phyloP scores from a whole-genome alignment of 2,888 invertebrate species.

The Idaea dimidiata region DNA sequence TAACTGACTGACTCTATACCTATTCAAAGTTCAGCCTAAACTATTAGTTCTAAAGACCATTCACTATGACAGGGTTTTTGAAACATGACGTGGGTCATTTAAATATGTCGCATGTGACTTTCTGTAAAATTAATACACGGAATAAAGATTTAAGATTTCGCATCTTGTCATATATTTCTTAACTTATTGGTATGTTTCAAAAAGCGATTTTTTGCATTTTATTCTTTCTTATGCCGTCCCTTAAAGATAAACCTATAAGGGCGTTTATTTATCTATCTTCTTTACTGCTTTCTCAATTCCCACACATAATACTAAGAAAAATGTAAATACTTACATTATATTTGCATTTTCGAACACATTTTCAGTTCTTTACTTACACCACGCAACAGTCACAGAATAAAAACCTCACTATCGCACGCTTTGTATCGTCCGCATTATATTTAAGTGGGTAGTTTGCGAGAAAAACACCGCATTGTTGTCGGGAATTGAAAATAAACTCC shows the following conservation, averaged over 20 bases:
- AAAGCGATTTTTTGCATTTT: no score
- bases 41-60: no score
- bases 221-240: no score
- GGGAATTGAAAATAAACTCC: slow-evolving; percentile 73
- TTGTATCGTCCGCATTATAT: slow-evolving; percentile 72
- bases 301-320: neutral
- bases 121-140: no score
- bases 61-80: no score
- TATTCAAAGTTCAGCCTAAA: no score
- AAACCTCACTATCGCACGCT: slow-evolving; percentile 55
- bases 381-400: slow-evolving; percentile 38
- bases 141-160: no score
- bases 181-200: no score
- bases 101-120: no score
- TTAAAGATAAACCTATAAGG: neutral
- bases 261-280: neutral
- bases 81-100: no score
- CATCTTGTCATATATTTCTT: no score
- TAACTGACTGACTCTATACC: no score
- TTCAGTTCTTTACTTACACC: slow-evolving; percentile 27
- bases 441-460: slow-evolving; percentile 76
- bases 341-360: neutral
- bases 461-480: slow-evolving; percentile 74
- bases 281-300: neutral
- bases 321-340: slow-evolving; percentile 14